Percentiles rank a stretch among this genome's conserved stretches.
phyloP scores from a whole-genome alignment of 2,888 invertebrate genomes.

The Luffia ferchaultella region DNA sequence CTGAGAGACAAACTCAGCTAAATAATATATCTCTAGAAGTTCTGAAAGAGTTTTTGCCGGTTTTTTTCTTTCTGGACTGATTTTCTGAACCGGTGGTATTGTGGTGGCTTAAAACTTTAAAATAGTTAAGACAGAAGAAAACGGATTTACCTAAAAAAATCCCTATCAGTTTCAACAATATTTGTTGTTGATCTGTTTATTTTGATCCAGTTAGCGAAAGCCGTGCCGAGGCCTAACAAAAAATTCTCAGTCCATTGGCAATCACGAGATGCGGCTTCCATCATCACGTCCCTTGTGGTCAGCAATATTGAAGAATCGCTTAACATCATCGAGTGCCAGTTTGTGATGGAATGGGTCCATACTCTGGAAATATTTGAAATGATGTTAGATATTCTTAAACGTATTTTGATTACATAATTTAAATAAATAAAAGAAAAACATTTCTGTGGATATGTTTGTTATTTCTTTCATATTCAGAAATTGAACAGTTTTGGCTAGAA shows the following conservation, averaged over 20 bases:
- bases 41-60: neutral
- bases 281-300: slow-evolving; percentile 35
- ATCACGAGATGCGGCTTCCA: slow-evolving; percentile 33
- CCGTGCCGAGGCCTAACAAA: slow-evolving; percentile 27
- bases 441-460: too few relatives aligned
- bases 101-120: too few relatives aligned
- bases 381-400: too few relatives aligned
- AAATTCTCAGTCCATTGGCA: slow-evolving; percentile 44
- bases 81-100: too few relatives aligned
- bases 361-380: slow-evolving; percentile 33
- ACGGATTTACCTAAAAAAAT: slow-evolving; percentile 37
- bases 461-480: too few relatives aligned
- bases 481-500: too few relatives aligned
- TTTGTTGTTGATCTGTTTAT: slow-evolving; percentile 24
- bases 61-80: neutral
- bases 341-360: slow-evolving; percentile 42
- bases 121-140: too few relatives aligned
- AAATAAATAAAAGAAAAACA: too few relatives aligned
- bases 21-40: neutral
- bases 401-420: too few relatives aligned
- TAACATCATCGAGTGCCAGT: slow-evolving; percentile 37
- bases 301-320: slow-evolving; percentile 39
- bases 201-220: slow-evolving; percentile 37
- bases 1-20: too few relatives aligned
- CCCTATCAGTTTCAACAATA: slow-evolving; percentile 24